Evolutionary conservation across 2,888 invertebrate genomes (phyloP).

Genomic region (Eubasilissa splendida): DNA sequence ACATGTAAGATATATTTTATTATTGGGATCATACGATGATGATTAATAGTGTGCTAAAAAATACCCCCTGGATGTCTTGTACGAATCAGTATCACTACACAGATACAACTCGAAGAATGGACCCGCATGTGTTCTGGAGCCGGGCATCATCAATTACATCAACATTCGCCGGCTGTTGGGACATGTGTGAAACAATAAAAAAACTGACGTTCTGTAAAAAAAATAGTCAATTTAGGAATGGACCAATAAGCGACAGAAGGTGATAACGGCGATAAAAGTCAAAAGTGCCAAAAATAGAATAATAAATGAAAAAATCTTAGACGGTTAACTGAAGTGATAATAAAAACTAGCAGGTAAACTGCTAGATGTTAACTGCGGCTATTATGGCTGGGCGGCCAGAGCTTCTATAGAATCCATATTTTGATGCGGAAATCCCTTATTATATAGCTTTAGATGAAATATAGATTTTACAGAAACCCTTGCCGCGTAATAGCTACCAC

Average conservation of each 20-base stretch:
- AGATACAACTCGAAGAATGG: constrained; percentile 1
- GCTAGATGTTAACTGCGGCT: no score
- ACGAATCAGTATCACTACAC: neutral
- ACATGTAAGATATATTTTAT: neutral
- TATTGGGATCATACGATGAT: neutral
- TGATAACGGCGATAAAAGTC: no score
- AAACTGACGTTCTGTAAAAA: neutral
- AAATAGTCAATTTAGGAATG: neutral
- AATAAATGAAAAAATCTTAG: no score
- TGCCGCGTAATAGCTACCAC: no score
- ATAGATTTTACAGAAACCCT: no score
- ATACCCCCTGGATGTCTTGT: neutral
- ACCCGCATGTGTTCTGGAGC: constrained; percentile 13
- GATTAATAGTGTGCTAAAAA: neutral
- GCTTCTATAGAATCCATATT: no score
- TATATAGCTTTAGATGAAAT: no score
- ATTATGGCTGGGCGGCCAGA: no score
- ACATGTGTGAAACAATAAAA: constrained; percentile 28
- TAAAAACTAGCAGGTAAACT: no score
- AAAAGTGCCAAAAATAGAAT: no score
- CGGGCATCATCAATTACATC: neutral
- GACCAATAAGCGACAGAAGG: neutral
- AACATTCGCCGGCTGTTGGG: constrained; percentile 2
- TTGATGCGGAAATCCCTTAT: no score
- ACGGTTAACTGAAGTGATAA: no score